phyloP scores from a whole-genome alignment of 2,113 vertebrate species.

The Sula dactylatra region DNA sequence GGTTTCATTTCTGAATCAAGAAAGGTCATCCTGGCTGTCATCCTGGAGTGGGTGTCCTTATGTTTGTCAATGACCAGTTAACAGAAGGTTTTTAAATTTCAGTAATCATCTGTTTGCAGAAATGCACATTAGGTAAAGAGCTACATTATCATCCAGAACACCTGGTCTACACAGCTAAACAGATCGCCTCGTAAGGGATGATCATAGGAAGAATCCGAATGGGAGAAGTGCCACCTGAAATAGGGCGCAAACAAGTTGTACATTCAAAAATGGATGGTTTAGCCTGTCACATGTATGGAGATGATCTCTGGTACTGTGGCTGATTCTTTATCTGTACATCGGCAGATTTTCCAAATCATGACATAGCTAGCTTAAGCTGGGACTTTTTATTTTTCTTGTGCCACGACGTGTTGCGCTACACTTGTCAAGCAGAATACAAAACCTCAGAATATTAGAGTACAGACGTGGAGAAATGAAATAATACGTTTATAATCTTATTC shows the following conservation, averaged over 20 bases:
- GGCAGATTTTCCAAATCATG: neutral
- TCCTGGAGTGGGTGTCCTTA: neutral
- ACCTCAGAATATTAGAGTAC: neutral
- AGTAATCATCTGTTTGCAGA: neutral
- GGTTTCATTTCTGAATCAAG: neutral
- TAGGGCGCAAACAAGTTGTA: neutral
- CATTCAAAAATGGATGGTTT: neutral
- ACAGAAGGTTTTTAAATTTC: neutral
- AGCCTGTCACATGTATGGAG: accelerated
- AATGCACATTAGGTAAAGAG: neutral
- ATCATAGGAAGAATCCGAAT: accelerated
- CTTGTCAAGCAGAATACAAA: conserved; percentile 1
- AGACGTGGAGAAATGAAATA: neutral
- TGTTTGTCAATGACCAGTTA: neutral
- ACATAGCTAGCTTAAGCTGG: neutral
- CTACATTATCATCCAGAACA: neutral
- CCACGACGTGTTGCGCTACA: neutral
- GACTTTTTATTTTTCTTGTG: neutral
- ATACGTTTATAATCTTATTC: neutral
- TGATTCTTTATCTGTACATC: neutral
- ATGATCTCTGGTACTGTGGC: neutral
- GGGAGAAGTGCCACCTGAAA: neutral
- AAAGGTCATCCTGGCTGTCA: neutral
- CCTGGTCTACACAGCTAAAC: neutral
- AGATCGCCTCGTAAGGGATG: neutral